Conservation (phyloP, 2,797 vertebrate species). For the Clangula hyemalis region DNA sequence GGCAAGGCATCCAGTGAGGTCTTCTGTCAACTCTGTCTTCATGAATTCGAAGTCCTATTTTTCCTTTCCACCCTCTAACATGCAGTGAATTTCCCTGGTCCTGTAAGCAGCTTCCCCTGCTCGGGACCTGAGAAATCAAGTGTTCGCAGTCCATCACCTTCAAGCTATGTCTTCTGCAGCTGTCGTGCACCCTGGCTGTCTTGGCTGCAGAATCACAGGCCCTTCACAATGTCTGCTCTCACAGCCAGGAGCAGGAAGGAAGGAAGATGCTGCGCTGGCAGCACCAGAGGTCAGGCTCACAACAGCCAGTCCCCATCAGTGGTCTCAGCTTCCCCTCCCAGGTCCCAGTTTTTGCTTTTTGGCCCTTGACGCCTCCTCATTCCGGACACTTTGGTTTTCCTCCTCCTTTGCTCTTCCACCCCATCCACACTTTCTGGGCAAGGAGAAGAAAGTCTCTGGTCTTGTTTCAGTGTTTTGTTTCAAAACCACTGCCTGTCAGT, state of each 20-base stretch:
- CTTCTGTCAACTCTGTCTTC: not conserved
- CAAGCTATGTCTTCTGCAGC: not conserved
- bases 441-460: not conserved
- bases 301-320: not conserved
- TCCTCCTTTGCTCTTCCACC: not conserved
- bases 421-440: not conserved
- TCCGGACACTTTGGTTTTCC: not conserved
- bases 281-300: not conserved
- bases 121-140: not conserved
- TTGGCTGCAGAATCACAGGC: not conserved
- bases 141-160: not conserved
- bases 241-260: not conserved
- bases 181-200: not conserved
- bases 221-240: not conserved
- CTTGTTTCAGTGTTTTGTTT: not conserved
- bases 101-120: fast-evolving
- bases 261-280: fast-evolving
- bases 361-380: too few relatives aligned
- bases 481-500: not conserved
- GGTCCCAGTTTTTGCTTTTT: not conserved
- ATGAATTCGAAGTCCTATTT: fast-evolving
- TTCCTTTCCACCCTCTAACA: not conserved
- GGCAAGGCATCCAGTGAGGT: not conserved
- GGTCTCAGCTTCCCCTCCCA: not conserved
- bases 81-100: fast-evolving